Base-by-base conservation (phyloP, 2,113 vertebrate species). In the Solea solea region DNA sequence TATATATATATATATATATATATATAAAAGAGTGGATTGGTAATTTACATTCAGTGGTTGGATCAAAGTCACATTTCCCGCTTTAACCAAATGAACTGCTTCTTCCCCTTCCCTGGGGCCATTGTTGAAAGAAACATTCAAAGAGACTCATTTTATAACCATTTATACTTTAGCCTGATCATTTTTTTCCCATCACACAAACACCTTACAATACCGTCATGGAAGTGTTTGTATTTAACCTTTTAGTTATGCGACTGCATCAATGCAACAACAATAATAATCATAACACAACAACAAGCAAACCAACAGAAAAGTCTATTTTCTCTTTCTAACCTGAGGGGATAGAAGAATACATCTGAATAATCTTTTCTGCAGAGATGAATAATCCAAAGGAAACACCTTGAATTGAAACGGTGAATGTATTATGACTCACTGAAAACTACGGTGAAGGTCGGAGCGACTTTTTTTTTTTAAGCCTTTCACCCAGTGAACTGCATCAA, bases 1-100 rank as follows among this genome's bases (percentile, higher is more conserved):
- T 21, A 21, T 21, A 21, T 21, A 21, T 21, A 21, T 21, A 21
- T 21, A 21, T 1, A 21, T 21, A 21, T 1, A 21, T 21, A 21
- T 21, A 1, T 21, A 21, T 21, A 21, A 1, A 1, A 21, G 51
- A 76, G 72, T 58, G 63, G 71, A 68, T 83, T 77, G 69, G 68
- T 72, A 58, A 90, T 91, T 86, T 87, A 74, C 83, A 89, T 90
- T 84, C 71, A 90, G 84, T 69, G 65, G 81, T 66, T 76, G 69
- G 80, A 91, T 93, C 83, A 93, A 91, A 90, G 84, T 88, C 78
- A 72, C 76, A 70, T 72, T 87, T 85, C 57, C 75, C 69, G 3
- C 84, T 65, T 70, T 69, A 90, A 90, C 63, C 73, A 89, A 90
- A 89, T 90, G 75, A 89, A 82, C 76, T 44, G 9, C 44, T 58